Base-by-base conservation (phyloP, 1,140 invertebrate genomes). In the Drosophila navojoa region DNA sequence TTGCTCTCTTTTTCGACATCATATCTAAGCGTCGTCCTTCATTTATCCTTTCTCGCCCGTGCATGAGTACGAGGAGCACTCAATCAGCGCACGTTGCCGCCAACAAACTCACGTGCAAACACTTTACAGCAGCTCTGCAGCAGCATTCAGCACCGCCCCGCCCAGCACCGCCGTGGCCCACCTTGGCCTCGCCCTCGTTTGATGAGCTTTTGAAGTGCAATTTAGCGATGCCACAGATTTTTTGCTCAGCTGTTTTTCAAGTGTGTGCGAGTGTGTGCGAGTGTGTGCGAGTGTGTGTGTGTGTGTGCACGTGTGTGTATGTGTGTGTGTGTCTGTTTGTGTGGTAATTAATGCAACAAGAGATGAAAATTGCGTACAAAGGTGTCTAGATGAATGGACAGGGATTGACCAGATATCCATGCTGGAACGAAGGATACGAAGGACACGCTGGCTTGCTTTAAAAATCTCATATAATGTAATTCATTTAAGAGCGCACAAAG, bases 61-160 rank as follows among this genome's bases (percentile, higher is more conserved):
- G 75, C 58, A 54, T 66, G 55, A 53, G 60, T 54, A 42, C 19
- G 42, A 32, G 62, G 38, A 77, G 79, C 74, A 84, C 84, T 84
- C 84, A 89, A 89, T 89, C 85, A 89, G 85, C 80, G 77, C 85
- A 89, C 78, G 77, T 89, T 80, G 80, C 84, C 77, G 79, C 79
- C 84, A 75, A 74, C 73, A 76, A 82, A 75, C 85, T 89, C 84
- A 89, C 84, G 84, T 89, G 84, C 85, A 84, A 89, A 90, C 85
- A 89, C 85, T 90, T 90, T 89, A 89, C 77, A 61, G 32, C 54
- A 38, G 32, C 68, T 5, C 13, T 16, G 16, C 49, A 15, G 4
- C 66, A 15, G 19, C 15, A 15, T 22, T 27, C 2, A 19, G 42
- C n/a, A 11, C 16, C 6, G 3, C 13, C 6, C 29, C 29, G 32